Conservation (phyloP, 1,140 invertebrate genomes). For the Cecropterus lyciades region DNA sequence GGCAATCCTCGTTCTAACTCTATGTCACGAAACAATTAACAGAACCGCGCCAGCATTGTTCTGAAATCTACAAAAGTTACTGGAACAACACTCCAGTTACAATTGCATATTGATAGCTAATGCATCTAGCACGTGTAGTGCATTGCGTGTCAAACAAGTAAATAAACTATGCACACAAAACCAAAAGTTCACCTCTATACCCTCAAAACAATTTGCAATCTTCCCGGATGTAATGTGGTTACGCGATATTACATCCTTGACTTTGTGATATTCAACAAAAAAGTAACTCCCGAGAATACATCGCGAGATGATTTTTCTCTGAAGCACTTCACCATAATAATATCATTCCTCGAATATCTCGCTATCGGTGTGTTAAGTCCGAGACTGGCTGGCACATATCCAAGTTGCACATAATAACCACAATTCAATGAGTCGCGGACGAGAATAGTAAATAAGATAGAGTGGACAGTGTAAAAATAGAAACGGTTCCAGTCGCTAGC, state of each 20-base stretch:
- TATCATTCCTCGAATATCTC: constrained; percentile 79
- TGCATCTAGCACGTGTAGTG: constrained; percentile 13
- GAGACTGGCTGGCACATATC: constrained; percentile 72
- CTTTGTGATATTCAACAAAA: constrained; percentile 45
- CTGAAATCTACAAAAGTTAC: constrained; percentile 16
- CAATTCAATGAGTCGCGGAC: constrained; percentile 83
- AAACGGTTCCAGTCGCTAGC: constrained; percentile 74
- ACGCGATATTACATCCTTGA: constrained; percentile 52
- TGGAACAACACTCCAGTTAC: constrained; percentile 16
- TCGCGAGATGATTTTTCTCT: constrained; percentile 55
- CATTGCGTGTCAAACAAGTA: constrained; percentile 18
- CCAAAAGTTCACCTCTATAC: background rate
- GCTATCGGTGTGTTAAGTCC: constrained; percentile 71
- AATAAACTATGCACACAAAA: constrained; percentile 3
- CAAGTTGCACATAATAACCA: constrained; percentile 83
- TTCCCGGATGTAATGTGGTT: constrained; percentile 9
- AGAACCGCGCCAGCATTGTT: constrained; percentile 23
- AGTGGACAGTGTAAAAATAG: constrained; percentile 81
- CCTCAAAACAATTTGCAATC: background rate
- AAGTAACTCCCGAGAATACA: constrained; percentile 50
- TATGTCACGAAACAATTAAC: constrained; percentile 38
- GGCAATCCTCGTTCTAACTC: constrained; percentile 59
- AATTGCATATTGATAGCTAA: constrained; percentile 15
- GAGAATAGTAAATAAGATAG: constrained; percentile 84
- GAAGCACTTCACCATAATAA: constrained; percentile 61